Conservation (phyloP, 92 coral and sea anemone species). For the Epizoanthus illoricatus region DNA sequence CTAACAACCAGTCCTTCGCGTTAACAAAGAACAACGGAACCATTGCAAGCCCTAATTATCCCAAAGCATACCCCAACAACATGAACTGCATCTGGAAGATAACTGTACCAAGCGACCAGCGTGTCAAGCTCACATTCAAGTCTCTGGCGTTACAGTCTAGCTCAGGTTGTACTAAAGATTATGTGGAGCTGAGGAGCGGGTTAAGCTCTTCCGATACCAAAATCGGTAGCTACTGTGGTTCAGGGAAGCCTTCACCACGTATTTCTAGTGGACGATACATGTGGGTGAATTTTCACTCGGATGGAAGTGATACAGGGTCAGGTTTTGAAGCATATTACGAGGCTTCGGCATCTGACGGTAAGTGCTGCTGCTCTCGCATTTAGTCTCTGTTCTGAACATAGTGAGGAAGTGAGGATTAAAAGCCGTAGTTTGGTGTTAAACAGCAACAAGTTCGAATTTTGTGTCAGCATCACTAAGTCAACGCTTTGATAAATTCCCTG, state of each 20-base stretch:
- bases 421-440: too few species aligned
- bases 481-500: too few species aligned
- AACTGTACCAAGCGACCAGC: not conserved
- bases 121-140: not conserved
- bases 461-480: too few species aligned
- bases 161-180: not conserved
- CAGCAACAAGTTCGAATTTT: too few species aligned
- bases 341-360: not conserved
- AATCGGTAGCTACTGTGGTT: constrained; percentile 8
- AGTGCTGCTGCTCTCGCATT: too few species aligned
- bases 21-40: not conserved
- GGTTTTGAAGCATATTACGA: not conserved
- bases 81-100: constrained; percentile 1
- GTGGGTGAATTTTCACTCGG: not conserved
- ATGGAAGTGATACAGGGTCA: not conserved
- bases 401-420: too few species aligned
- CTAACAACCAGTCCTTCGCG: not conserved
- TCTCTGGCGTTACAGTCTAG: not conserved
- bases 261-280: not conserved
- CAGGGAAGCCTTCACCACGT: not conserved
- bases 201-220: not conserved
- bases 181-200: not conserved
- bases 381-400: too few species aligned
- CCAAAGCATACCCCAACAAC: not conserved
- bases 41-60: not conserved